Evolutionary conservation across 23 tunicate genomes (phyloP).

Genomic region (Styela plicata): DNA sequence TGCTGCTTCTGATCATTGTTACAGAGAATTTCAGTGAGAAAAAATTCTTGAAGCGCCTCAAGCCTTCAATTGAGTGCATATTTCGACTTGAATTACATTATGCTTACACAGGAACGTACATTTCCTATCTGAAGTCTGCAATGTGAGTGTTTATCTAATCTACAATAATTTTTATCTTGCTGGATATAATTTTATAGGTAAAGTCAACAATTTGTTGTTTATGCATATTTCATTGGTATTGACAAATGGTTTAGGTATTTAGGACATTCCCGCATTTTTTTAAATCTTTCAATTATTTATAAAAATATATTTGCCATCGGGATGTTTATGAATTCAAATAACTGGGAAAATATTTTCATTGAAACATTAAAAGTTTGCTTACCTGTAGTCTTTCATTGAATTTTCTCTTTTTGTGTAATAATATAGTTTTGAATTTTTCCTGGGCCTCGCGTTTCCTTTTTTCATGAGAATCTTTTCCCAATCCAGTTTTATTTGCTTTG

Average conservation of each 20-base stretch:
- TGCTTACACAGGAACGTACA: no score
- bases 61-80: no score
- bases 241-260: not conserved
- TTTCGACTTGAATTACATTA: no score
- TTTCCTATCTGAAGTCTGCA: no score
- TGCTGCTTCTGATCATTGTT: no score
- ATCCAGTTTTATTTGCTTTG: slow-evolving; percentile 59
- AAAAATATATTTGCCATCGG: not conserved
- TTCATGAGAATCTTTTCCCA: slow-evolving; percentile 76
- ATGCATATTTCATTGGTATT: no score
- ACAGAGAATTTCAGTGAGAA: no score
- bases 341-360: not conserved
- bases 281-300: not conserved
- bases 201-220: no score
- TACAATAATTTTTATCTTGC: no score
- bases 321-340: not conserved
- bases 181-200: no score
- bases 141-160: no score
- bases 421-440: slow-evolving; percentile 27
- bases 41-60: no score
- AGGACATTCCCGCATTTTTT: not conserved
- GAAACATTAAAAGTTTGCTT: not conserved
- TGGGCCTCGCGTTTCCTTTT: slow-evolving; percentile 38
- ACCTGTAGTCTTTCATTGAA: slow-evolving; percentile 34
- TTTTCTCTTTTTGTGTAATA: slow-evolving; percentile 45